These are phyloP conservation scores for Coenonympha glycerion DNA, from an alignment of 2,888 invertebrate species.

Conservation along the genomic window DNA sequence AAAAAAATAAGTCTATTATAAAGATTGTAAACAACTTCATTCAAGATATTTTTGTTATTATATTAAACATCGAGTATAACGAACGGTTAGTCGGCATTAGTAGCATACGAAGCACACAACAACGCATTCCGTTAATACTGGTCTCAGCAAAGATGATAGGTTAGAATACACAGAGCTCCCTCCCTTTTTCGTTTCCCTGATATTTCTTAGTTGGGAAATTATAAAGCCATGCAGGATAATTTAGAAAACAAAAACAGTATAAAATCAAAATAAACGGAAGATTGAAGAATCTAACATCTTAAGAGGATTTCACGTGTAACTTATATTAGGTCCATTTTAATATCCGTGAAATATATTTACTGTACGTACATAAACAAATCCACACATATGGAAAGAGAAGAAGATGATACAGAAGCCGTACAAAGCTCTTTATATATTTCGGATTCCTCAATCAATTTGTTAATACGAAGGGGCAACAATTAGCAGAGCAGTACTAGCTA, in stretches of 20 bases:
- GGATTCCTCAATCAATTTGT: too few species aligned
- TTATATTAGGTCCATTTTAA: too few species aligned
- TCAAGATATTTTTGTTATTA: constrained; percentile 27
- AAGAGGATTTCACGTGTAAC: too few species aligned
- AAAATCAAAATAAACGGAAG: too few species aligned
- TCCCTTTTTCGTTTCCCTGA: constrained; percentile 27
- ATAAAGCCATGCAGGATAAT: constrained; percentile 20
- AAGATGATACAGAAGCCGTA: too few species aligned
- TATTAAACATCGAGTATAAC: constrained; percentile 45
- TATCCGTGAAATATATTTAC: too few species aligned
- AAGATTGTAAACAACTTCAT: neutral
- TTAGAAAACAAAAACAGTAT: neutral
- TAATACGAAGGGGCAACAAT: too few species aligned
- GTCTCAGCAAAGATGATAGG: constrained; percentile 42
- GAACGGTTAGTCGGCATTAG: constrained; percentile 52
- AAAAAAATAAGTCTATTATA: constrained; percentile 22
- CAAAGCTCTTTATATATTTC: too few species aligned
- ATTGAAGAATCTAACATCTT: too few species aligned
- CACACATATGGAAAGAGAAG: too few species aligned
- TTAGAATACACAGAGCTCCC: constrained; percentile 44
- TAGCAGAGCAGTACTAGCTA: too few species aligned
- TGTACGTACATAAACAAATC: too few species aligned
- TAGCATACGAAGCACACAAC: constrained; percentile 68
- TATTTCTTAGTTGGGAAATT: neutral
- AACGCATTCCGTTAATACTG: constrained; percentile 56